Conservation (phyloP, 1,140 invertebrate species). For the Parasteatoda tepidariorum region DNA sequence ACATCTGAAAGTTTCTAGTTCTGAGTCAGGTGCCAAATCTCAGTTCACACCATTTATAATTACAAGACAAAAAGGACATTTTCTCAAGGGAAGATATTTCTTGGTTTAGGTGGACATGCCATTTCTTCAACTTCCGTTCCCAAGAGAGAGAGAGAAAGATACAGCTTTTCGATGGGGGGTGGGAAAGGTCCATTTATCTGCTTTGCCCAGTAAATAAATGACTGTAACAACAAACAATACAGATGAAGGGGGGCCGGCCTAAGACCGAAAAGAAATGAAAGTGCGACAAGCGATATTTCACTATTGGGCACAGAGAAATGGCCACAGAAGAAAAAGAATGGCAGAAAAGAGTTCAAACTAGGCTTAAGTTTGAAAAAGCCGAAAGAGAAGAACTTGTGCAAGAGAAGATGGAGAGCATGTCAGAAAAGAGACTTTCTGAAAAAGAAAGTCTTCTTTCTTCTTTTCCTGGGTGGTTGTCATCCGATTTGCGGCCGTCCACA, state of each 20-base stretch:
- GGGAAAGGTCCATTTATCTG: conserved; percentile 16
- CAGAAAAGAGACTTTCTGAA: conserved; percentile 13
- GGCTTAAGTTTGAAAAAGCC: conserved; percentile 17
- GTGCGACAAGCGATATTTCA: conserved; percentile 41
- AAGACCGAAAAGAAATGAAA: conserved; percentile 41
- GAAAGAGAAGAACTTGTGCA: not conserved
- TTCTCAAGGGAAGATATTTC: not conserved
- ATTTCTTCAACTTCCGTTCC: not conserved
- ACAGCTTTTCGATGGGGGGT: not conserved
- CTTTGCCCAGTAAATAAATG: conserved; percentile 38
- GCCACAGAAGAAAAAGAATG: not conserved
- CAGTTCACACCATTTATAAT: not conserved
- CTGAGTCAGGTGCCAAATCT: not conserved
- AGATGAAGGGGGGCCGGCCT: not conserved
- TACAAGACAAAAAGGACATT: not conserved
- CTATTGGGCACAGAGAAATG: conserved; percentile 18
- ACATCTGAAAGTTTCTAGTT: too few species aligned
- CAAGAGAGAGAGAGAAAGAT: not conserved
- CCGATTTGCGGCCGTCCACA: not conserved
- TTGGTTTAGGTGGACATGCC: not conserved
- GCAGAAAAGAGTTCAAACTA: conserved; percentile 21
- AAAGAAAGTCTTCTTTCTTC: conserved; percentile 33
- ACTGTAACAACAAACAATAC: conserved; percentile 43
- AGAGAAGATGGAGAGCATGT: conserved; percentile 31
- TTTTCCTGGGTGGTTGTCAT: conserved; percentile 5